Conservation (phyloP, 2,113 vertebrate species). For the Lucifuga dentata region DNA sequence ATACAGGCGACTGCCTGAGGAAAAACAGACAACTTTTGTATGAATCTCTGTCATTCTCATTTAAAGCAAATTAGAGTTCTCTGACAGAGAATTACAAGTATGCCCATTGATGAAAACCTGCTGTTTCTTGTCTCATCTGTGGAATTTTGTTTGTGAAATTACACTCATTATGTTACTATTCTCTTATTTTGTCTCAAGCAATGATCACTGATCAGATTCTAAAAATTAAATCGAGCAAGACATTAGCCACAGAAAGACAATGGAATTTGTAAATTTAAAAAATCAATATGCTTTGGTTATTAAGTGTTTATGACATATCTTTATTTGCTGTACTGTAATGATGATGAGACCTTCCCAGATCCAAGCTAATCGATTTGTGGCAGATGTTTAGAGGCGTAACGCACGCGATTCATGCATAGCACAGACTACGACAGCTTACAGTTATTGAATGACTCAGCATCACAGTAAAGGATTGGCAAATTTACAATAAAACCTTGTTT, state of each 20-base stretch:
- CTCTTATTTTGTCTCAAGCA: conserved; percentile 44
- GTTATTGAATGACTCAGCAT: not conserved
- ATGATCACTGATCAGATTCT: conserved; percentile 55
- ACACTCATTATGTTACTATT: conserved; percentile 69
- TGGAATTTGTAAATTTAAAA: conserved; percentile 50
- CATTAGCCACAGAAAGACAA: conserved; percentile 1
- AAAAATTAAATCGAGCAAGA: conserved; percentile 50
- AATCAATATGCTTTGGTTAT: conserved; percentile 37
- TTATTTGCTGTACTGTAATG: conserved; percentile 20
- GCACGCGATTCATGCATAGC: not conserved
- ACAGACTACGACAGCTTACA: not conserved
- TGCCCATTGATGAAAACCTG: conserved; percentile 85
- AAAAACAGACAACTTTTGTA: conserved; percentile 94
- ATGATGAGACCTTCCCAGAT: conserved; percentile 1
- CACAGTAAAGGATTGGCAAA: conserved; percentile 7
- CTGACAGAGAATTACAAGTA: conserved; percentile 86
- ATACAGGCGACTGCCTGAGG: conserved; percentile 86
- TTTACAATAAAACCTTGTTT: conserved; percentile 83
- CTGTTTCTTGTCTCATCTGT: conserved; percentile 82
- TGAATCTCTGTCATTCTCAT: conserved; percentile 93
- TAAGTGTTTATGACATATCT: conserved; percentile 27
- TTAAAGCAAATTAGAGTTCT: conserved; percentile 95
- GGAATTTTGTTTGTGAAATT: conserved; percentile 77
- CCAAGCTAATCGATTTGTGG: too few species aligned
- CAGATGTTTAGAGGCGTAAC: not conserved